Evolutionary conservation across 2,888 invertebrate species (phyloP), one percentile per base, ranked within the genome.

Genomic region (Patella caerulea): DNA sequence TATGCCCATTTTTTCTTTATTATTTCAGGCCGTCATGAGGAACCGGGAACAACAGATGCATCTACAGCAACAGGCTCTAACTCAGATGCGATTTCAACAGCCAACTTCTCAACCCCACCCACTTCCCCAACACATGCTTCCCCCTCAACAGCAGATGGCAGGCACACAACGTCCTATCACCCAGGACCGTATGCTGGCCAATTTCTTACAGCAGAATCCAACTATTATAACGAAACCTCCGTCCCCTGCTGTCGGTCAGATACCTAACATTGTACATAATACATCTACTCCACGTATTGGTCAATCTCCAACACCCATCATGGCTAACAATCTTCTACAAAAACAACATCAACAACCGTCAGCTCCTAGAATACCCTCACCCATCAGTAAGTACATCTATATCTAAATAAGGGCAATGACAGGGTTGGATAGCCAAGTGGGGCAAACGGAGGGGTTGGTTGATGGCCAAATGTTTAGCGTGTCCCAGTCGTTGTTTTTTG

Each of bases 111-210:
- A 76, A 65, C 79, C 56, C 2, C 95, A 95, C 92, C 95, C 95
- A 89, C 94, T 94, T 86, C 94, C 95, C 17, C 95, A 95, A 87
- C 94, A 95, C 65, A 95, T 91, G 80, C 93, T 91, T 73, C 91
- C 90, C 76, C 80, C 73, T 19, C 81, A 81, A 72, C 93, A 93
- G 84, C 93, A 93, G 89, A 24, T 24, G 19, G 19, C 19, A 24
- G 65, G 65, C 24, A 65, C 24, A 24, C 65, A 70, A 29, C 59
- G 78, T 54, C 59, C 71, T 29, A 34, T 76, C 2, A 73, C 83
- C 2, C 76, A 79, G 29, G 89, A 89, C 74, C 87, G 88, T 59
- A 87, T 90, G 73, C 82, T 86, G 65, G 19, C 65, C 76, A 89
- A 85, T 79, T 87, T 89, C 77, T 84, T 90, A 75, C 89, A 90